Conservation (phyloP, 2,888 invertebrate species). For the Apomyelois bistriatella region DNA sequence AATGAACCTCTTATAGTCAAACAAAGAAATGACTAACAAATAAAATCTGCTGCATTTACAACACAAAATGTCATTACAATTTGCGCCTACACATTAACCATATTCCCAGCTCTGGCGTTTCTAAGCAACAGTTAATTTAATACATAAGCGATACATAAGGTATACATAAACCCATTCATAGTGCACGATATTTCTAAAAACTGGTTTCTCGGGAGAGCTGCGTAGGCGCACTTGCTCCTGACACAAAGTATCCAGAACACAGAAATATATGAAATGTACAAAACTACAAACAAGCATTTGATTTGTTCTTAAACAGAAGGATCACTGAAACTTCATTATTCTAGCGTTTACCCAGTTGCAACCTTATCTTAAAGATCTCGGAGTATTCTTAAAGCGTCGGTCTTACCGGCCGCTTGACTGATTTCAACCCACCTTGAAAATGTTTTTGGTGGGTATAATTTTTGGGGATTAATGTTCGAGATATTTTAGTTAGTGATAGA, state of each 20-base stretch:
- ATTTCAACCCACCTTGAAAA: too few relatives aligned
- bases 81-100: neutral
- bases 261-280: neutral
- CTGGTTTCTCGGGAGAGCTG: conserved; percentile 41
- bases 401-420: too few relatives aligned
- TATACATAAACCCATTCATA: conserved; percentile 10
- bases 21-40: neutral
- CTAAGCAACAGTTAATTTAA: neutral
- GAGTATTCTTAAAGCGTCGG: too few relatives aligned
- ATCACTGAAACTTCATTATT: too few relatives aligned
- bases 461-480: too few relatives aligned
- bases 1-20: too few relatives aligned
- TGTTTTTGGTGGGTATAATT: too few relatives aligned
- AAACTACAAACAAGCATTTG: neutral
- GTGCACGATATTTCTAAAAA: conserved; percentile 30
- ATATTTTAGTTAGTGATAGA: too few relatives aligned
- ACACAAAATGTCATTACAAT: neutral
- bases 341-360: too few relatives aligned
- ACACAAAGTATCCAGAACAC: neutral
- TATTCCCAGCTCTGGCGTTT: neutral
- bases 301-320: too few relatives aligned
- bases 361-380: too few relatives aligned
- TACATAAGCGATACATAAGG: neutral
- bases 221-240: conserved; percentile 37
- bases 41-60: neutral